Evolutionary conservation across 2,888 invertebrate genomes (phyloP), one percentile per base, ranked within the genome.

Genomic region (Amblyteles armatorius): DNA sequence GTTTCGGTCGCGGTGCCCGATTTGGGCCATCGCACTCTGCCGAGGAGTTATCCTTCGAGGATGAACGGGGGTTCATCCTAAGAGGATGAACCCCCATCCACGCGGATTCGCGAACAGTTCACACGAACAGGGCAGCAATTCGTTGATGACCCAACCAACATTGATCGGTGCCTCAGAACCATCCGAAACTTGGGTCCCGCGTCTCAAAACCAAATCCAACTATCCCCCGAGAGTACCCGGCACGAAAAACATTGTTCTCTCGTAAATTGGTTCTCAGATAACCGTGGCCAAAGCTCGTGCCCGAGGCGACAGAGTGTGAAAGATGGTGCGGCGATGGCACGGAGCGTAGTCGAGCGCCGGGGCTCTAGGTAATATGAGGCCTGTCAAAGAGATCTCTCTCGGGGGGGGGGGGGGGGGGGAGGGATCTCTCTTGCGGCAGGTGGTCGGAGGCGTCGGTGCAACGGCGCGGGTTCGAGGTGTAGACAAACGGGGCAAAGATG

Each of bases 331-430:
- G 33, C 33, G 50, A 50, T 50, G 44, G 74, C 63, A 50, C 11
- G 48, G 36, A n/a, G 68, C 63, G 60, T 72, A 84, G 79, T 22
- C 13, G 67, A 76, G n/a, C n/a, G 71, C 77, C 67, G 2, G n/a
- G 16, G 33, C 5, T 33, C 60, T 16, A 7, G 60, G 60, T 82
- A 77, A 85, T 85, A 82, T 65, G 82, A 85, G 72, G 76, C 82
- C 85, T 79, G 85, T 85, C 82, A 82, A 80, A 82, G 85, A 82
- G 78, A 82, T 72, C 71, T 74, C 79, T 72, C 72, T 40, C 26
- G 33, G 79, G n/a, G n/a, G n/a, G n/a, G n/a, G n/a, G n/a, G n/a
- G n/a, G n/a, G n/a, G n/a, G n/a, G 13, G 44, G 44, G 13, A 3
- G 44, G 44, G 13, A 44, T 44, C 44, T 79, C 72, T 71, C 76